Base-by-base conservation (phyloP, 2,888 invertebrate species). In the Microplitis manilae region DNA sequence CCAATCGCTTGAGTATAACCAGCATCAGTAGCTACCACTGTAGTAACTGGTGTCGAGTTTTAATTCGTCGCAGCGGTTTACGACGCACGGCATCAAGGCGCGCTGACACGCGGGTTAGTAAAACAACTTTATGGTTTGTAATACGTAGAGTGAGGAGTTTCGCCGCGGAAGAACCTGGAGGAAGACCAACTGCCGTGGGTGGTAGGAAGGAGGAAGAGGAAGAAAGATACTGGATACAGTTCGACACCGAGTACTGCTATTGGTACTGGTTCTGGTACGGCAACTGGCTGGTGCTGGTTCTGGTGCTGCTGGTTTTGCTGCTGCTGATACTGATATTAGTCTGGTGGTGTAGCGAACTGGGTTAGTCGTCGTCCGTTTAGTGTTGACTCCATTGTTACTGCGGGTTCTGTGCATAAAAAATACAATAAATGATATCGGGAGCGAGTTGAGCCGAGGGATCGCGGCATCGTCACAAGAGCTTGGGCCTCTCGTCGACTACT, bases 201-300 rank as follows among this genome's bases (percentile, higher is more conserved):
- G 73, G 30, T 20, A 15, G 65, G 20, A 70, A 73, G 38, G 59
- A 40, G 75, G 79, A 72, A 62, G 76, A 62, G 74, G 73, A 73
- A 72, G 77, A 79, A 73, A 73, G 68, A 74, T 71, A 50, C 50
- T 30, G 30, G 30, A 30, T 30, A 30, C 30, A 30, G 30, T 30
- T 30, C 30, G 30, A 30, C 30, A 30, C 2, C 2, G 30, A 30
- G 30, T 30, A 30, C 30, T 30, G 30, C 30, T 30, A 30, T 30
- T 30, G 30, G 30, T 30, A 30, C 30, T 30, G 30, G 30, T 2
- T 2, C 30, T 30, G 30, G 30, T 30, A 30, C 30, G 2, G 30
- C 30, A 4, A 30, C 30, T 4, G 30, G 30, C 30, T 30, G 30
- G 30, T 30, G 30, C 30, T 30, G 30, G 30, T 30, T 30, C 30